These are phyloP conservation scores for Agapetus fuscipes DNA, from an alignment of 2,888 invertebrate genomes.

Conservation along the genomic window DNA sequence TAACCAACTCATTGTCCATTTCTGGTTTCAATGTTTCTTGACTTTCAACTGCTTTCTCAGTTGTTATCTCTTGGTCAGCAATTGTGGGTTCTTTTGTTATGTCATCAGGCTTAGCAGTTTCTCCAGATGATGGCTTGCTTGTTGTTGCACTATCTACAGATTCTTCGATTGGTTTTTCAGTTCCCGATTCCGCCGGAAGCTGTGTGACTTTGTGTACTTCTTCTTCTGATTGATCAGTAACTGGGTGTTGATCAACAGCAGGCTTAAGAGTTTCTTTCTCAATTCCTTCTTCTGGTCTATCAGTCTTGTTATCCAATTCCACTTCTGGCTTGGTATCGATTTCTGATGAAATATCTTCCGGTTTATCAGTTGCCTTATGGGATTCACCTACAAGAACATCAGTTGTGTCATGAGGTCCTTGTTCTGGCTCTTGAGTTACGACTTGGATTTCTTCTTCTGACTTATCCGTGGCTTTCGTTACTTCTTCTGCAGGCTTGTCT, in stretches of 20 bases:
- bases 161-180: constrained; percentile 5
- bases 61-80: constrained; percentile 2
- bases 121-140: no score
- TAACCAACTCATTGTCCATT: background rate
- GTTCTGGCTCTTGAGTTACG: no score
- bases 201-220: background rate
- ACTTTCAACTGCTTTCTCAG: constrained; percentile 1
- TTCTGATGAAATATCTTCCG: constrained; percentile 8
- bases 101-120: no score
- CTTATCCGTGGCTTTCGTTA: constrained; percentile 6
- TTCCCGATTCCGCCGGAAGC: constrained; percentile 9
- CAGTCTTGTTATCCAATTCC: no score
- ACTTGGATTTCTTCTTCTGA: constrained; percentile 1
- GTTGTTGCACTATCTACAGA: no score
- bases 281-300: background rate
- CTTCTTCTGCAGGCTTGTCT: constrained; percentile 8
- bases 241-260: constrained; percentile 10
- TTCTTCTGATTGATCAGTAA: constrained; percentile 2
- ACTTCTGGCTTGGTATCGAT: background rate
- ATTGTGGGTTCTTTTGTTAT: no score
- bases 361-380: constrained; percentile 8
- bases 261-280: constrained; percentile 3
- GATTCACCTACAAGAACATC: constrained; percentile 12
- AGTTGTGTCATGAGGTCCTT: constrained; percentile 13
- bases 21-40: constrained; percentile 1